A percentile compares a stretch with the other conserved stretches of the same genome.
Conservation (phyloP, 2,113 vertebrate species). For the Anoura caudifer region DNA sequence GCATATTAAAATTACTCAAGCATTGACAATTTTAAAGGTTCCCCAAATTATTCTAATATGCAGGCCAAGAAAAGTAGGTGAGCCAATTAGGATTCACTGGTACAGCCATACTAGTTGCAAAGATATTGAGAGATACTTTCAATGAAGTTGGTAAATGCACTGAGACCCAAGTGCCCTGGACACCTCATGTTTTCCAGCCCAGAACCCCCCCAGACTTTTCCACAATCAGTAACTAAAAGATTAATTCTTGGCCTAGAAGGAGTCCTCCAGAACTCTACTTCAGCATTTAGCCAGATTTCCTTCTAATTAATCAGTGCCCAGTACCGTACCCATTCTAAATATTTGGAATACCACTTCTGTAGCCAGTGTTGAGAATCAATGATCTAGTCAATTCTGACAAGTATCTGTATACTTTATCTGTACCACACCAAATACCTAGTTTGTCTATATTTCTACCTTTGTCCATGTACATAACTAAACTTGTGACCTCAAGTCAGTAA, state of each 20-base stretch:
- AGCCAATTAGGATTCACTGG: neutral
- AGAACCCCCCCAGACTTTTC: neutral
- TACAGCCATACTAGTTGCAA: neutral
- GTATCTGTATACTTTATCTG: neutral
- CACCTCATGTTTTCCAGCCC: neutral
- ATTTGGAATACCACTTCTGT: conserved; percentile 26
- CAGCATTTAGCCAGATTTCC: conserved; percentile 25
- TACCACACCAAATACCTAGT: neutral
- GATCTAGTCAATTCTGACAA: conserved; percentile 30
- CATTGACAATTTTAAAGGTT: neutral
- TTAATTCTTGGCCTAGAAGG: neutral
- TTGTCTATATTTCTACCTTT: neutral
- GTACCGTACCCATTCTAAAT: conserved; percentile 29
- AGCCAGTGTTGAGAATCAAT: conserved; percentile 5
- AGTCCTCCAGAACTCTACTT: conserved; percentile 10
- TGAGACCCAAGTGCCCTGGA: neutral
- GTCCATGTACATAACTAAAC: neutral
- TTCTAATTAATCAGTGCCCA: conserved; percentile 33
- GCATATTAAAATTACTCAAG: neutral
- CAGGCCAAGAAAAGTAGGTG: neutral
- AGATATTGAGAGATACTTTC: neutral
- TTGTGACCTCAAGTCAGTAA: conserved; percentile 16
- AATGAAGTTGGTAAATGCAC: neutral
- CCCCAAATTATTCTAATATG: neutral
- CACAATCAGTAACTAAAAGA: neutral